Evolutionary conservation across 37 sponge, comb jelly and placozoan genomes (phyloP).

Genomic region (Crambe crambe): DNA sequence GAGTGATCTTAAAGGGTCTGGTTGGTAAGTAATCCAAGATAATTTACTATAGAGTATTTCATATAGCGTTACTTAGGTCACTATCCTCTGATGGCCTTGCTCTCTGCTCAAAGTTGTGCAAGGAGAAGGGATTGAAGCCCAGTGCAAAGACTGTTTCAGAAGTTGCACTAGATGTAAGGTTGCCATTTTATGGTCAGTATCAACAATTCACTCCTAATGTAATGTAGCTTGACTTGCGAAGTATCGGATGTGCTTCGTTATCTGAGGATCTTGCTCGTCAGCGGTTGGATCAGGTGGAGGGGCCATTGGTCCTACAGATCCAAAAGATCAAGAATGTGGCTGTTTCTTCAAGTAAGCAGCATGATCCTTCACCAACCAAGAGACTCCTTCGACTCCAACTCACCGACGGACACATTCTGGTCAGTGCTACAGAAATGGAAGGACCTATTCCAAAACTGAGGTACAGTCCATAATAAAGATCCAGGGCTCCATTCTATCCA

Average conservation of each 20-base stretch:
- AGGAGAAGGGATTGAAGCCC: slow-evolving; percentile 2
- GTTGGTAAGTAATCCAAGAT: slow-evolving; percentile 51
- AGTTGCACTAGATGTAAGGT: slow-evolving; percentile 40
- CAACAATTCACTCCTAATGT: neutral
- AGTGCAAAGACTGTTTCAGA: slow-evolving; percentile 16
- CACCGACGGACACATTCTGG: slow-evolving; percentile 66
- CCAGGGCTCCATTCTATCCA: neutral
- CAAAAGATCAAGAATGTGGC: slow-evolving; percentile 71
- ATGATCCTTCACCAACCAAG: neutral
- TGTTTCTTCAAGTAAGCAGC: slow-evolving; percentile 49
- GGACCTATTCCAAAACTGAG: slow-evolving; percentile 35
- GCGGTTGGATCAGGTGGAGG: slow-evolving; percentile 12
- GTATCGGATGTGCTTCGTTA: slow-evolving; percentile 23
- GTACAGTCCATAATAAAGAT: too few species aligned
- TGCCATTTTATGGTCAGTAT: neutral
- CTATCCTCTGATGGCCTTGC: slow-evolving; percentile 43
- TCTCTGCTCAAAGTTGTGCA: slow-evolving; percentile 23
- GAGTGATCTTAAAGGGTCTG: slow-evolving; percentile 8
- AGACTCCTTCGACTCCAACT: slow-evolving; percentile 63
- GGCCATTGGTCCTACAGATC: slow-evolving; percentile 70
- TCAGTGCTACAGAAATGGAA: slow-evolving; percentile 64
- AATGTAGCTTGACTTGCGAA: slow-evolving; percentile 43
- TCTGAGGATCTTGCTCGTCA: slow-evolving; percentile 5
- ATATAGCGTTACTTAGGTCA: slow-evolving; percentile 17
- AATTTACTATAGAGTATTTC: neutral